Conservation (phyloP, 2,888 invertebrate genomes). For the Andrena minutula region DNA sequence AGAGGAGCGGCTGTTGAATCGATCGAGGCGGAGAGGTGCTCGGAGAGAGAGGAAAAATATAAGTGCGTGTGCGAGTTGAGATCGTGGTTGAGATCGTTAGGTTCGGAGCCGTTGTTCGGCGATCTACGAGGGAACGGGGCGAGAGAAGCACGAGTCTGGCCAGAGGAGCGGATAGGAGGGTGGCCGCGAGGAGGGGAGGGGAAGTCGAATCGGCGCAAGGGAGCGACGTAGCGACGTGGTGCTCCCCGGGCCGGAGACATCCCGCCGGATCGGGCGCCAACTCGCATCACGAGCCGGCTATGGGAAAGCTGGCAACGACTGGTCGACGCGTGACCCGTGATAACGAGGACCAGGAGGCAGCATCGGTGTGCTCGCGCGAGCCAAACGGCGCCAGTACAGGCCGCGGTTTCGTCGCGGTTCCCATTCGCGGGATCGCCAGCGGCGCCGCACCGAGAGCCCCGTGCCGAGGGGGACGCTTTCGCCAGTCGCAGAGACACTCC, state of each 20-base stretch:
- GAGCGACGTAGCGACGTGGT: conserved; percentile 23
- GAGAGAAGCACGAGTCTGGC: neutral
- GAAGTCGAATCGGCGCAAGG: conserved; percentile 5
- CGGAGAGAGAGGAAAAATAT: too few species aligned
- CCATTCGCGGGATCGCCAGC: conserved; percentile 15
- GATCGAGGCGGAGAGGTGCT: neutral
- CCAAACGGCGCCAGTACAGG: conserved; percentile 21
- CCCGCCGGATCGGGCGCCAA: conserved; percentile 68
- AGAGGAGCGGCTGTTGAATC: neutral
- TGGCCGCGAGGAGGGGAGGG: neutral
- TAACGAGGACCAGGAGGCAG: conserved; percentile 50
- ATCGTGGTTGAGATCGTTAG: neutral
- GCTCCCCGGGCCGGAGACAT: conserved; percentile 40
- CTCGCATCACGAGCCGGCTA: conserved; percentile 78
- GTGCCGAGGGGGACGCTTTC: neutral
- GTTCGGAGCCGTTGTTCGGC: neutral
- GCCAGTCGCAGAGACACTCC: neutral
- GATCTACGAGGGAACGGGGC: neutral
- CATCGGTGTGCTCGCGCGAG: conserved; percentile 32
- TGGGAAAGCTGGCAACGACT: conserved; percentile 81
- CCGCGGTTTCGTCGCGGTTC: conserved; percentile 34
- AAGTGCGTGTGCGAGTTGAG: neutral
- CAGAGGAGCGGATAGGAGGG: neutral
- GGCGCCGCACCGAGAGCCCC: neutral
- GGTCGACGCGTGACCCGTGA: conserved; percentile 65